Evolutionary conservation across 1,140 invertebrate genomes (phyloP).

Genomic region (Drosophila melanogaster): DNA sequence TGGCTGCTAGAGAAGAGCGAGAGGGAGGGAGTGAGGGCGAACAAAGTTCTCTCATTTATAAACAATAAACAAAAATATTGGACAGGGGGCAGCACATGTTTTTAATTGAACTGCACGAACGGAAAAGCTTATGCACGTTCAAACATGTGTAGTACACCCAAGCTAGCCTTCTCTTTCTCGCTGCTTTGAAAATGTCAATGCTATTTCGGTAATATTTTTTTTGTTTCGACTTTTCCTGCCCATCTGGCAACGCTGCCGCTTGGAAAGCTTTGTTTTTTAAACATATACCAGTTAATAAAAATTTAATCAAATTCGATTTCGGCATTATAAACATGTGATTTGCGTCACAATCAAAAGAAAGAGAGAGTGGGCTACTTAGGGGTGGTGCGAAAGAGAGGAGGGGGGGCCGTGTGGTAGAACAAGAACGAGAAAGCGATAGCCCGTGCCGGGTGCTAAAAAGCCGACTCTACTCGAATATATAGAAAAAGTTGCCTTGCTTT

Average conservation of each 20-base stretch:
- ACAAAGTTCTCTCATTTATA: conserved; percentile 74
- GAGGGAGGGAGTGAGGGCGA: conserved; percentile 21
- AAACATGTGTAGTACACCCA: conserved; percentile 60
- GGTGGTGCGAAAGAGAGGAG: conserved; percentile 1
- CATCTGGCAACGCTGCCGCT: conserved; percentile 40
- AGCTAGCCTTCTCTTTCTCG: background rate
- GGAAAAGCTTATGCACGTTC: conserved; percentile 36
- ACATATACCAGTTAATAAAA: conserved; percentile 46
- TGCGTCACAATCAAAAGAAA: conserved; percentile 43
- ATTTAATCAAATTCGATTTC: conserved; percentile 51
- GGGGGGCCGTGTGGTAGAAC: background rate
- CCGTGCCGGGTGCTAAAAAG: conserved; percentile 39
- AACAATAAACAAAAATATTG: conserved; percentile 83
- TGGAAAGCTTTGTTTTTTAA: conserved; percentile 36
- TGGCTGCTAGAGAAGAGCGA: conserved; percentile 3
- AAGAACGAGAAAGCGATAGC: conserved; percentile 20
- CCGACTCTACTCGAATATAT: conserved; percentile 39
- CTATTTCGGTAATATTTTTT: conserved; percentile 33
- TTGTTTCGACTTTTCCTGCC: conserved; percentile 3
- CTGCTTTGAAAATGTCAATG: conserved; percentile 30
- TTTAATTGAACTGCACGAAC: conserved; percentile 67
- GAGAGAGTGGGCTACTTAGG: conserved; percentile 22
- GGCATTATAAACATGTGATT: conserved; percentile 45
- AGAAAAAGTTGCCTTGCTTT: conserved; percentile 33
- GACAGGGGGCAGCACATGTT: conserved; percentile 68